Base-by-base conservation (phyloP, 2,113 vertebrate species). In the Cyprinus carpio region DNA sequence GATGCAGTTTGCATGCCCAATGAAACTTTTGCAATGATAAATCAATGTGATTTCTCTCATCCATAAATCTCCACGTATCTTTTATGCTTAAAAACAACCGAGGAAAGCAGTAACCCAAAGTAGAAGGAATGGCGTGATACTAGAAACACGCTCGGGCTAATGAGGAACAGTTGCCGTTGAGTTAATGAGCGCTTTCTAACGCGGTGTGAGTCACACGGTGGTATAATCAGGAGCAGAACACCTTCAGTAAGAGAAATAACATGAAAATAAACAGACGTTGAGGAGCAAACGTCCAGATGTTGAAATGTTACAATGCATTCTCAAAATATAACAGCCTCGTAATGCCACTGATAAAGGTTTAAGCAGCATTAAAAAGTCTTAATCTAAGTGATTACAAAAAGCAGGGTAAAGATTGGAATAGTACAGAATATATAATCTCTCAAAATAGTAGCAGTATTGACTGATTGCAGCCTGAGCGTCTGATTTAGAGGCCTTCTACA, bases 131-230 rank as follows among this genome's bases (percentile, higher is more conserved):
- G 40, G 72, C 46, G 25, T 31, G 25, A 56, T 2, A 31, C 13
- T 29, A 29, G 27, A 56, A 18, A 13, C 25, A 49, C 43, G 27
- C 11, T n/a, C 71, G n/a, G 9, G 18, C 29, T 54, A 77, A 77
- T 58, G 51, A 77, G 75, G 51, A 58, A 34, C 75, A 77, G 49
- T 77, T 34, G 75, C 10, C 12, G 9, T 56, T 34, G 51, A 77
- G 75, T 29, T 77, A 58, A 77, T 77, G 75, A 54, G 49, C 75
- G 0, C 51, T 56, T 77, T 34, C 75, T 56, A 77, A 77, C 27
- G n/a, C 49, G 29, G 49, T 77, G 49, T 18, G 74, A 51, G 46
- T 76, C 46, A 76, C 46, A 20, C 40, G 37, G 27, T 51, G 27
- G 6, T 3, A 54, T 77, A 77, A 56, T 56, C 49, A 77, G 4